Evolutionary conservation across 1,140 invertebrate genomes (phyloP).

Genomic region (Cherax destructor): DNA sequence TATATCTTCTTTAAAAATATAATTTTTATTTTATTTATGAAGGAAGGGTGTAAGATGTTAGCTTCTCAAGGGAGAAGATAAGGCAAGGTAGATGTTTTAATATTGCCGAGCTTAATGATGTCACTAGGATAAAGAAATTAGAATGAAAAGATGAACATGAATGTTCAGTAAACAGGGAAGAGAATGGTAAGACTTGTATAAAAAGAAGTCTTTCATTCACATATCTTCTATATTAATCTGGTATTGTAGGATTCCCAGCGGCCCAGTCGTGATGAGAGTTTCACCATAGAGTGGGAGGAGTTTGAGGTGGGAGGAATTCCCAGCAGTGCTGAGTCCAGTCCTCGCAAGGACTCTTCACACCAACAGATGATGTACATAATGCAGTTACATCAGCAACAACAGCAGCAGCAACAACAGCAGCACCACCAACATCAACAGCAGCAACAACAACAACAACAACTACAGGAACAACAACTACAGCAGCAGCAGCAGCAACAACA

Average conservation of each 20-base stretch:
- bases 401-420: not conserved
- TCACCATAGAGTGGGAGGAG: conserved; percentile 84
- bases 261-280: conserved; percentile 66
- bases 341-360: conserved; percentile 49
- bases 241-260: conserved; percentile 19
- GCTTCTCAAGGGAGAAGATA: too few relatives aligned
- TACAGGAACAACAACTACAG: not conserved
- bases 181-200: too few relatives aligned
- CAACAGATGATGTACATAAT: not conserved
- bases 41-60: too few relatives aligned
- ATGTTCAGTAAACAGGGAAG: not conserved
- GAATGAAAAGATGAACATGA: too few relatives aligned
- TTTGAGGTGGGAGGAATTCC: conserved; percentile 81
- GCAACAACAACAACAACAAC: not conserved
- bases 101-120: too few relatives aligned
- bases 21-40: too few relatives aligned
- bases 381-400: not conserved
- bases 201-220: too few relatives aligned
- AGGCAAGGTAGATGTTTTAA: too few relatives aligned
- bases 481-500: not conserved
- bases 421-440: not conserved
- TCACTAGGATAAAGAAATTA: too few relatives aligned
- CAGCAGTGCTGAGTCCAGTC: conserved; percentile 54
- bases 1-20: too few relatives aligned
- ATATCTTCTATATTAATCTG: not conserved